Conservation (phyloP, 2,797 vertebrate genomes). For the Iguana delicatissima region DNA sequence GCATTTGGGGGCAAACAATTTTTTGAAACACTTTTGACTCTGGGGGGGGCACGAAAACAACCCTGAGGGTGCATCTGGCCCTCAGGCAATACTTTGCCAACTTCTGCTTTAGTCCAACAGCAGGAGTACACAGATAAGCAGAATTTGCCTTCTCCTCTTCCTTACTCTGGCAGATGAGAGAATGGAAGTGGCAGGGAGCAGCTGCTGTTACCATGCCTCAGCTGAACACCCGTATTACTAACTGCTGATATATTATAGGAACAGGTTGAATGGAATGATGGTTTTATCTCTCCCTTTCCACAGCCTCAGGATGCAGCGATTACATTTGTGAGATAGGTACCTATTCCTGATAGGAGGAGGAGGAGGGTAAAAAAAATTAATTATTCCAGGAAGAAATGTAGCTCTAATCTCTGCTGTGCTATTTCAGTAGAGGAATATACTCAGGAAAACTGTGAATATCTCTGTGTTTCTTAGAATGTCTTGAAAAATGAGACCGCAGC, state of each 20-base stretch:
- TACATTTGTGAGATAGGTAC: not conserved
- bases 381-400: not conserved
- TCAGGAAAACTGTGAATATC: not conserved
- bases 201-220: not conserved
- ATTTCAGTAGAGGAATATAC: not conserved
- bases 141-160: not conserved
- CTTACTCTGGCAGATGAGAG: not conserved
- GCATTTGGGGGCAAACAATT: no score
- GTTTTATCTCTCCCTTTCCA: not conserved
- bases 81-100: no score
- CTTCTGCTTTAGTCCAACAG: no score
- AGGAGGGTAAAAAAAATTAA: not conserved
- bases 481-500: not conserved
- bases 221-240: not conserved
- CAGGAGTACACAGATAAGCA: not conserved
- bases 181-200: not conserved
- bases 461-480: not conserved
- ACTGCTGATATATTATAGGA: not conserved
- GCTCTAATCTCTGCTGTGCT: not conserved
- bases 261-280: not conserved
- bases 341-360: not conserved
- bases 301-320: not conserved
- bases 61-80: no score
- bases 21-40: no score
- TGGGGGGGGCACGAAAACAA: no score